Percentiles rank a stretch among this genome's conserved stretches.
These are phyloP conservation scores for Microhierax caerulescens DNA, from an alignment of 2,797 vertebrate genomes.

Conservation along the genomic window DNA sequence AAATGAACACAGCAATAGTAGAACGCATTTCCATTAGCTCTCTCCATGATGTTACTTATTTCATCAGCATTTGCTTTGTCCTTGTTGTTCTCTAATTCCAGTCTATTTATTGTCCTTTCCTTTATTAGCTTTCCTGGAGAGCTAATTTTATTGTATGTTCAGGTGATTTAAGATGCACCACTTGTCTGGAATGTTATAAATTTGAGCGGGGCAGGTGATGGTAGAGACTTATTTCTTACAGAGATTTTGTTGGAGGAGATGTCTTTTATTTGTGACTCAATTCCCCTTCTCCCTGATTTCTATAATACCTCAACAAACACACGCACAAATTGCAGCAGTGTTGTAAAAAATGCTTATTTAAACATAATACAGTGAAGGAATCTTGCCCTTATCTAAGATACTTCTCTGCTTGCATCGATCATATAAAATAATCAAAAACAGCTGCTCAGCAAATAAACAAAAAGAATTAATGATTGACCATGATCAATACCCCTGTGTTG, in stretches of 20 bases:
- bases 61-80: neutral
- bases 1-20: neutral
- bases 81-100: neutral
- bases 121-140: neutral
- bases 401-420: neutral
- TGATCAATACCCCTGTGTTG: neutral
- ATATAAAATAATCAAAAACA: neutral
- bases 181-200: neutral
- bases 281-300: neutral
- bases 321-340: neutral
- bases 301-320: neutral
- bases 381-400: neutral
- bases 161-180: neutral
- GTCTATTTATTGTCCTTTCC: neutral
- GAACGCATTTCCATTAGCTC: neutral
- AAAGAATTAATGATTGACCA: neutral
- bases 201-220: neutral
- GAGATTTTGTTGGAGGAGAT: neutral
- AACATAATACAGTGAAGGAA: neutral
- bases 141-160: neutral
- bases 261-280: neutral
- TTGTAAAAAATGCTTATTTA: neutral
- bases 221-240: neutral
- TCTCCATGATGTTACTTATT: neutral
- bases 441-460: neutral